Evolutionary conservation across 2,888 invertebrate species (phyloP).

Genomic region (Psococerastis gibbosa): DNA sequence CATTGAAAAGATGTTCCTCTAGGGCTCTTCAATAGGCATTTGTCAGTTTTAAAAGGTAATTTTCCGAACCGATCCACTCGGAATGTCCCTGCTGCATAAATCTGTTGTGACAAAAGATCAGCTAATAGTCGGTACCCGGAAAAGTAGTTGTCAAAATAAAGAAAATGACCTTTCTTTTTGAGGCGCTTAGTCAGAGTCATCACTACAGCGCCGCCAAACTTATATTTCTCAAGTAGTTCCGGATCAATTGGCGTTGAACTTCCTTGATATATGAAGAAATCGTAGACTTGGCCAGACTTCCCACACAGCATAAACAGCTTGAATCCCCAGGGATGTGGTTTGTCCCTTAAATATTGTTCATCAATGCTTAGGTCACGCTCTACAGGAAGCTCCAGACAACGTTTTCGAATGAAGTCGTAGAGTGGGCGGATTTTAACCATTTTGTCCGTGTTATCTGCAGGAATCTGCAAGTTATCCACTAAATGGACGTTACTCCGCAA

Average conservation of each 20-base stretch:
- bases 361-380: conserved; percentile 23
- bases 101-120: conserved; percentile 10
- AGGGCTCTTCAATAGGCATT: conserved; percentile 8
- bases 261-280: conserved; percentile 22
- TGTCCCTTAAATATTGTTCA: conserved; percentile 13
- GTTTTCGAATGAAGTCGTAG: conserved; percentile 14
- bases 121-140: conserved; percentile 14
- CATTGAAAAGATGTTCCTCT: not conserved
- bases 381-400: conserved; percentile 27
- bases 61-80: conserved; percentile 15
- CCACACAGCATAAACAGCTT: conserved; percentile 20
- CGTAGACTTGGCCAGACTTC: conserved; percentile 19
- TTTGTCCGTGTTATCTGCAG: conserved; percentile 12
- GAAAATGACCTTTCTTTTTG: conserved; percentile 7
- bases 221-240: conserved; percentile 14
- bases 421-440: conserved; percentile 17
- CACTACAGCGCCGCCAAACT: conserved; percentile 17
- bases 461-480: conserved; percentile 13
- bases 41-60: conserved; percentile 10
- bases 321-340: conserved; percentile 18
- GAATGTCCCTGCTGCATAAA: conserved; percentile 14
- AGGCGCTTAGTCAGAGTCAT: conserved; percentile 3
- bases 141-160: conserved; percentile 16
- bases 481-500: conserved; percentile 17
- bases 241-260: conserved; percentile 12